Evolutionary conservation across 2,797 vertebrate genomes (phyloP), one percentile per base, ranked within the genome.

Genomic region (Pygocentrus nattereri): DNA sequence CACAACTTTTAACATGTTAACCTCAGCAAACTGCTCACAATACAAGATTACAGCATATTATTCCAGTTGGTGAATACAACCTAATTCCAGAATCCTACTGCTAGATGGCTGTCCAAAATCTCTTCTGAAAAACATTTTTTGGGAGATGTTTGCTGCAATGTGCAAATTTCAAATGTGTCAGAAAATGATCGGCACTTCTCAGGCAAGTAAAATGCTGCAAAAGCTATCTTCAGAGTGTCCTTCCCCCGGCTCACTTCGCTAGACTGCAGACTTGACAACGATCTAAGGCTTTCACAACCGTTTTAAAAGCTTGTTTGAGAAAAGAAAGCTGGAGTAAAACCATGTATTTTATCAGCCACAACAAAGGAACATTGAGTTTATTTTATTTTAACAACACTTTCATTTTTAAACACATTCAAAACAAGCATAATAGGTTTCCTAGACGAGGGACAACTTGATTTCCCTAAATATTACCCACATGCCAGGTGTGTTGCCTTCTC

Each of bases 381-480:
- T 62, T 58, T 19, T 7, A 49, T 27, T 1, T 23, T 67, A 68
- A 68, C n/a, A 68, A 25, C 21, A 2, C 47, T 70, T 15, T 23
- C 61, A n/a, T 47, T 19, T 52, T 49, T 19, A 30, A 15, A 23
- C 21, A 49, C 4, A 11, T 23, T 44, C 18, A 27, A 49, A 54
- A 34, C 15, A 68, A 16, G 27, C 2, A 34, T 56, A 69, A 27
- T 13, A 54, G 49, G 21, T 30, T 31, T 67, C 31, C 30, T 30
- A 56, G 19, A 70, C 61, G 73, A 52, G 76, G 18, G 52, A 68
- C 54, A 70, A 74, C 74, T 64, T 76, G 67, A 76, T 76, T 81
- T 76, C 74, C 56, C 67, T 71, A 82, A 82, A 72, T 82, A 74
- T 72, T 80, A 82, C 27, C n/a, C 38, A 38, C 18, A 41, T 71